These are phyloP conservation scores for Chrysoperla carnea DNA, from an alignment of 1,140 invertebrate genomes.

Conservation along the genomic window DNA sequence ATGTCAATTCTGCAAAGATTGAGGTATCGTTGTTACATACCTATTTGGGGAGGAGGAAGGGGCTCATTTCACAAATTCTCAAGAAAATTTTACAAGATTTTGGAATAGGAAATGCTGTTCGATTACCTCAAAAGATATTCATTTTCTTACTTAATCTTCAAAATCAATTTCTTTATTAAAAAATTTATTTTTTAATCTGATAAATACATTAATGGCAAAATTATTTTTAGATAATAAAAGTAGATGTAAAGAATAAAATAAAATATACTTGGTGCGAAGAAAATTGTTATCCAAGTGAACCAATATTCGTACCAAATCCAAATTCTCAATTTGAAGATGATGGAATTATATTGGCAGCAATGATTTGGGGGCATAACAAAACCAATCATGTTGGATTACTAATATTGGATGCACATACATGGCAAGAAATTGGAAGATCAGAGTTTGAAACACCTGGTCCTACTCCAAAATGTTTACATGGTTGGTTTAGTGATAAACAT, in stretches of 20 bases:
- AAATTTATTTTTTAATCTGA: too few species aligned
- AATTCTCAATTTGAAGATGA: slow-evolving; percentile 52
- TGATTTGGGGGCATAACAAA: slow-evolving; percentile 42
- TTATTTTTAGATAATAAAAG: slow-evolving; percentile 51
- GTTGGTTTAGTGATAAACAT: slow-evolving; percentile 40
- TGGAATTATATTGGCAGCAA: slow-evolving; percentile 48
- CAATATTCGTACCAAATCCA: slow-evolving; percentile 63
- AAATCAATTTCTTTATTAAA: too few species aligned
- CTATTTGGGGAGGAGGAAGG: too few species aligned
- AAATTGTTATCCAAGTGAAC: slow-evolving; percentile 68
- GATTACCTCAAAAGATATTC: too few species aligned
- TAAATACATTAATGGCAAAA: too few species aligned
- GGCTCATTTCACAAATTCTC: too few species aligned
- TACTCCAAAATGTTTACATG: slow-evolving; percentile 63
- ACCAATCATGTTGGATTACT: slow-evolving; percentile 43
- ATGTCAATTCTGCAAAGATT: too few species aligned
- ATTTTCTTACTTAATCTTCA: too few species aligned
- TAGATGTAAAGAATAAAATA: slow-evolving; percentile 46
- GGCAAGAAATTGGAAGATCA: slow-evolving; percentile 45
- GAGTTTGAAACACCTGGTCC: slow-evolving; percentile 48
- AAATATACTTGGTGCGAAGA: slow-evolving; percentile 51
- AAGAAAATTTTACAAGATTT: too few species aligned
- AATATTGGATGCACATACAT: slow-evolving; percentile 46
- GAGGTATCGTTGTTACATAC: too few species aligned
- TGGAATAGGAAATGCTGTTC: too few species aligned